Evolutionary conservation across 1,140 invertebrate species (phyloP), one percentile per base, ranked within the genome.

Genomic region (Temnothorax nylanderi): DNA sequence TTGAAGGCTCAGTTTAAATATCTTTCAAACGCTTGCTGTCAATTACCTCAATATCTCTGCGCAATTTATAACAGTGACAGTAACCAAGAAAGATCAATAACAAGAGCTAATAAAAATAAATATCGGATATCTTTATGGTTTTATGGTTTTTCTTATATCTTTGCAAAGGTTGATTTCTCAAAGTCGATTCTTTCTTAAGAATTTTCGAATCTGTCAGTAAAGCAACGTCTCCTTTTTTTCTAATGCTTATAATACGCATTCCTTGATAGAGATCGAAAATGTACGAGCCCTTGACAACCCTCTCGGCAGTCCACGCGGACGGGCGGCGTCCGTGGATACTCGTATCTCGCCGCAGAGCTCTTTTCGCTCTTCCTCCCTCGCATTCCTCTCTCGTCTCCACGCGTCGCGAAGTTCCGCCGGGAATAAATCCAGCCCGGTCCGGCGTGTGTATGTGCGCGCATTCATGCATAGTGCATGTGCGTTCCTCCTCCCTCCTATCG

Each of bases 381-480:
- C 74, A 34, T 49, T 13, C 41, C 51, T 69, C 62, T 56, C 64
- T 62, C 62, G 58, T 60, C 54, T 51, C 82, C 54, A 16, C 74
- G 60, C 82, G 74, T 74, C 84, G 77, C 60, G 51, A 87, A 90
- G 84, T 87, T 81, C 84, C 58, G 58, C 51, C 49, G 74, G 47
- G 87, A 72, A 87, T 88, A 89, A 90, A 88, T 88, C 87, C 78
- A 85, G 87, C 85, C 87, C 65, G 37, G 74, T 56, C 69, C 54
- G 21, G 65, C 3, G 64, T 65, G 64, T 44, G 80, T 88, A 86
- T 91, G 76, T 85, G 90, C 90, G 82, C 87, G 89, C 87, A 91
- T 91, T 90, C 90, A 88, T 88, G 89, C 86, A 91, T 80, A 87
- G 77, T 91, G 90, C 85, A 86, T 86, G 85, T 86, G 87, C 89